Evolutionary conservation across 2,113 vertebrate species (phyloP).

Genomic region (Anolis carolinensis): DNA sequence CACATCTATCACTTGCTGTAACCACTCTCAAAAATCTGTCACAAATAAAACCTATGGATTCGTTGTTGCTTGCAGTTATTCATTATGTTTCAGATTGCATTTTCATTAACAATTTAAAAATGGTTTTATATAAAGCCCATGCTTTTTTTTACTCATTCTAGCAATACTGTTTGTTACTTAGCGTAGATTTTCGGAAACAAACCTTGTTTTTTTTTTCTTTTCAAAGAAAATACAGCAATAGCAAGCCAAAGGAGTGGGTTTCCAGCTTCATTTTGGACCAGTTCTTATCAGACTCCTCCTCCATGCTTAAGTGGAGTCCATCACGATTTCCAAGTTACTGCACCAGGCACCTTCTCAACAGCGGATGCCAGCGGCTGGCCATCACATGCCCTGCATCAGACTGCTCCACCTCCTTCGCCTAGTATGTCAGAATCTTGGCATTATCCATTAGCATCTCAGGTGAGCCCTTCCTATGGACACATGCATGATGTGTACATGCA

Average conservation of each 20-base stretch:
- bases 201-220: constrained; percentile 46
- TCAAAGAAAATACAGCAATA: constrained; percentile 76
- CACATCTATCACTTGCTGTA: not conserved
- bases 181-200: constrained; percentile 36
- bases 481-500: constrained; percentile 92
- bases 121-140: not conserved
- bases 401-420: constrained; percentile 79
- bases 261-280: constrained; percentile 87
- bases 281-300: constrained; percentile 85
- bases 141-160: not conserved
- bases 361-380: constrained; percentile 87
- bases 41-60: not conserved
- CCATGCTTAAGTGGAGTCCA: constrained; percentile 85
- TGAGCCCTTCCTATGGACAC: constrained; percentile 85
- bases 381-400: constrained; percentile 85
- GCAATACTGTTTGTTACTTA: not conserved
- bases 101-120: not conserved
- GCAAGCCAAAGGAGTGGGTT: constrained; percentile 86
- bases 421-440: constrained; percentile 88
- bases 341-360: constrained; percentile 82
- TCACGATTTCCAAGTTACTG: constrained; percentile 85
- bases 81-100: not conserved
- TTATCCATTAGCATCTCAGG: constrained; percentile 89
- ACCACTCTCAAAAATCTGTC: not conserved
- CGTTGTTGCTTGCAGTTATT: not conserved